A percentile compares a stretch with the other conserved stretches of the same genome.
phyloP scores from a whole-genome alignment of 2,797 vertebrate genomes.

The Enteromius unitaeniatus region DNA sequence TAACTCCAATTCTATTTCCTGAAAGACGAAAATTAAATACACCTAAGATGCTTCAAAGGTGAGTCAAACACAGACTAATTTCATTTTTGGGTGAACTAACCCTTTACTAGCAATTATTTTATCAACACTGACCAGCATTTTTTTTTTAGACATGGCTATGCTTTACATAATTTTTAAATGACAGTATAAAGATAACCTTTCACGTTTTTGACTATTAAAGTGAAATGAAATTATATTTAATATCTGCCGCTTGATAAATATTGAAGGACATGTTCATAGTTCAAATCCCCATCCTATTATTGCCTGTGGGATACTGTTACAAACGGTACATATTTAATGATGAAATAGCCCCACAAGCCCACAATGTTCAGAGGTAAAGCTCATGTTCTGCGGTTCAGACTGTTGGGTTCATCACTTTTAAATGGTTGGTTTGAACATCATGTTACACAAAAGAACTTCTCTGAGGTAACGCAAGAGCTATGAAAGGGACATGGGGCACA shows the following conservation, averaged over 20 bases:
- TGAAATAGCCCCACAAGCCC: conserved; percentile 54
- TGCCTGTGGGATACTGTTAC: conserved; percentile 63
- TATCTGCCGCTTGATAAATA: conserved; percentile 62
- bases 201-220: conserved; percentile 55
- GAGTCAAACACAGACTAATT: too few relatives aligned
- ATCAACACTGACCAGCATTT: neutral
- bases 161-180: conserved; percentile 51
- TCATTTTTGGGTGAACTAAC: too few relatives aligned
- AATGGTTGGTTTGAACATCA: conserved; percentile 59
- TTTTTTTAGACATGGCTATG: conserved; percentile 29
- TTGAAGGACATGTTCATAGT: conserved; percentile 61
- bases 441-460: conserved; percentile 57
- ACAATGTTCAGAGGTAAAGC: conserved; percentile 62
- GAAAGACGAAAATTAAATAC: too few relatives aligned
- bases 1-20: too few relatives aligned
- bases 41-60: too few relatives aligned
- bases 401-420: conserved; percentile 61
- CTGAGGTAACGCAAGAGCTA: conserved; percentile 49
- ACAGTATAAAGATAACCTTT: conserved; percentile 55
- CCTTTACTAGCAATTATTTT: conserved; percentile 38
- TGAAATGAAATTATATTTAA: conserved; percentile 60
- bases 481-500: conserved; percentile 1
- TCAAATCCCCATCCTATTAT: conserved; percentile 65
- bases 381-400: conserved; percentile 62
- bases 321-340: conserved; percentile 64